Conservation (phyloP, 2,113 vertebrate genomes). For the Dipodomys spectabilis region DNA sequence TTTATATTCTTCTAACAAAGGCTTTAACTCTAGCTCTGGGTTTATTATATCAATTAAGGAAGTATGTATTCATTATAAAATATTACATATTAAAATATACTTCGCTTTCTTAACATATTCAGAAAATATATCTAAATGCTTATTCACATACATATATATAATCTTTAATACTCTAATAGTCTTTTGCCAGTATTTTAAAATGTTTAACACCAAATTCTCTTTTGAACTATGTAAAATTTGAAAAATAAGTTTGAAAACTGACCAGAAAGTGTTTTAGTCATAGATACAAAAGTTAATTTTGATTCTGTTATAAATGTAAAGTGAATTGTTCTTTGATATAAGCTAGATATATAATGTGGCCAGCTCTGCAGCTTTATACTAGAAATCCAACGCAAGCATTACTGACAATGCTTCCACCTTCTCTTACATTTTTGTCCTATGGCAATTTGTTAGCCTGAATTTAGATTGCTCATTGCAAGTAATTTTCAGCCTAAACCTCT, state of each 20-base stretch:
- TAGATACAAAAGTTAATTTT: rapidly evolving
- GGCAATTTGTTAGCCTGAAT: not conserved
- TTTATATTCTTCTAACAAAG: not conserved
- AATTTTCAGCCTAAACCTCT: not conserved
- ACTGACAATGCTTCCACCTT: not conserved
- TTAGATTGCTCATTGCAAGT: not conserved
- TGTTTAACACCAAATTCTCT: not conserved
- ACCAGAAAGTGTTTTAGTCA: rapidly evolving
- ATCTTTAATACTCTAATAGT: no score
- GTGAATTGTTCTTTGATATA: not conserved
- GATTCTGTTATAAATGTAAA: rapidly evolving
- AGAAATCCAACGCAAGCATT: not conserved
- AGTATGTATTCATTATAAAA: not conserved
- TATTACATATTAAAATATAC: not conserved
- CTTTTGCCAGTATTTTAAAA: not conserved
- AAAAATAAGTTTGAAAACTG: not conserved
- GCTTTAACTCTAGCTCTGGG: not conserved
- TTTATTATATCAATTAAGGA: not conserved
- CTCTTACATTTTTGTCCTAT: not conserved
- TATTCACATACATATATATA: no score
- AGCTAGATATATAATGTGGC: not conserved
- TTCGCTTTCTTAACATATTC: not conserved
- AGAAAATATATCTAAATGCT: not conserved
- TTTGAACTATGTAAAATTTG: not conserved
- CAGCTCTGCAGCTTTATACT: not conserved